These are phyloP conservation scores for Diplodus puntazzo DNA, from an alignment of 2,797 vertebrate genomes.

Conservation along the genomic window DNA sequence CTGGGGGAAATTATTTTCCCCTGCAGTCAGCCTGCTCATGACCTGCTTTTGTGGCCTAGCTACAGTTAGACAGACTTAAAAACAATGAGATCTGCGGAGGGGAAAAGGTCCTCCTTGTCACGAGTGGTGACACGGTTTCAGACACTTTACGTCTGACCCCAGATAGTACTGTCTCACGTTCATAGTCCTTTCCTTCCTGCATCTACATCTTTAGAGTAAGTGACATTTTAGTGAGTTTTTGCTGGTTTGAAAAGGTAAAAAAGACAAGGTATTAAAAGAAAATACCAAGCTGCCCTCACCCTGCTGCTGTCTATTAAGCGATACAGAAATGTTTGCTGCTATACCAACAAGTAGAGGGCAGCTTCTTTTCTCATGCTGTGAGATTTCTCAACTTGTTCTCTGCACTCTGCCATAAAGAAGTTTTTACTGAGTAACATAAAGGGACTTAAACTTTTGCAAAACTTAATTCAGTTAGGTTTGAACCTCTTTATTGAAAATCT, in stretches of 20 bases:
- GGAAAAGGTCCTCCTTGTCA: constrained; percentile 11
- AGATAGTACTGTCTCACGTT: background rate
- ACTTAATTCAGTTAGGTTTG: background rate
- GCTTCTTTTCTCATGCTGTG: background rate
- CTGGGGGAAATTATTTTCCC: constrained; percentile 60
- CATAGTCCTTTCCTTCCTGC: constrained; percentile 10
- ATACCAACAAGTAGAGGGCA: background rate
- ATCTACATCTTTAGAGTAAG: constrained; percentile 7
- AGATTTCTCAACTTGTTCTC: background rate
- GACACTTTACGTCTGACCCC: background rate
- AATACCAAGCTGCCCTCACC: background rate
- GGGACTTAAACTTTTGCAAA: background rate
- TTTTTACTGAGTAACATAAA: background rate
- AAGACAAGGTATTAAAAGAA: background rate
- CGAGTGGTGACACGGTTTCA: constrained; percentile 36
- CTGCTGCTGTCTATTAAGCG: background rate
- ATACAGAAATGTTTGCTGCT: background rate
- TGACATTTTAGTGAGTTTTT: constrained; percentile 27
- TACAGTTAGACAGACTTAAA: constrained; percentile 45
- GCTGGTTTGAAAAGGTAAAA: background rate
- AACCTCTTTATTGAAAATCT: constrained; percentile 6
- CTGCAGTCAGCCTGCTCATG: constrained; percentile 50
- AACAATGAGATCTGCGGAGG: constrained; percentile 26
- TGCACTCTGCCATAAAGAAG: background rate
- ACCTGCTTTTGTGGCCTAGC: constrained; percentile 52